Evolutionary conservation across 2,888 invertebrate species (phyloP), one percentile per base, ranked within the genome.

Genomic region (Pseudolycoriella hygida): DNA sequence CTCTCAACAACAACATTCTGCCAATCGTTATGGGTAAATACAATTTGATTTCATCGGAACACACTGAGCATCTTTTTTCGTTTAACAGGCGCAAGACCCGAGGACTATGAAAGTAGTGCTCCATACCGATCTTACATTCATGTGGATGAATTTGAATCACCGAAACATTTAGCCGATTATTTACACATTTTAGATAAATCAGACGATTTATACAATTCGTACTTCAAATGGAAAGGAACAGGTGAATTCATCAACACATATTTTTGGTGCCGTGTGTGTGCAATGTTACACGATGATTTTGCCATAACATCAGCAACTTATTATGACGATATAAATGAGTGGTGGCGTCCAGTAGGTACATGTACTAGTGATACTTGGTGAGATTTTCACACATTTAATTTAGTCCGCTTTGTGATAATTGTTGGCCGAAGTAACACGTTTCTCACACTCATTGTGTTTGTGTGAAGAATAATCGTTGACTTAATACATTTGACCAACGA

Each of bases 21-120:
- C 94, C 94, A 1, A 87, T 96, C 51, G 94, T 92, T 47, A 93
- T 96, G 93, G 94, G n/a, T n/a, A n/a, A n/a, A n/a, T n/a, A n/a
- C n/a, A n/a, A n/a, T n/a, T n/a, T n/a, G n/a, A n/a, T n/a, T n/a
- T n/a, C n/a, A n/a, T n/a, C n/a, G n/a, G n/a, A n/a, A n/a, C n/a
- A n/a, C n/a, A n/a, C n/a, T n/a, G n/a, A n/a, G n/a, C n/a, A n/a
- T n/a, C n/a, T n/a, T n/a, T n/a, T n/a, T n/a, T n/a, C n/a, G n/a
- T n/a, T n/a, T 92, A 48, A 93, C 94, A 93, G 94, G 96, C 1
- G 94, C 89, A 1, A 77, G 86, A 41, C 87, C 88, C 1, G 80
- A 84, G 47, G 94, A 96, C 61, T 96, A 96, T 64, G 81, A 80
- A 49, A 75, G 82, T 40, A 77, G 80, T 52, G 86, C 94, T 2